Base-by-base conservation (phyloP, 2,888 invertebrate genomes). In the Harpalus rubripes region DNA sequence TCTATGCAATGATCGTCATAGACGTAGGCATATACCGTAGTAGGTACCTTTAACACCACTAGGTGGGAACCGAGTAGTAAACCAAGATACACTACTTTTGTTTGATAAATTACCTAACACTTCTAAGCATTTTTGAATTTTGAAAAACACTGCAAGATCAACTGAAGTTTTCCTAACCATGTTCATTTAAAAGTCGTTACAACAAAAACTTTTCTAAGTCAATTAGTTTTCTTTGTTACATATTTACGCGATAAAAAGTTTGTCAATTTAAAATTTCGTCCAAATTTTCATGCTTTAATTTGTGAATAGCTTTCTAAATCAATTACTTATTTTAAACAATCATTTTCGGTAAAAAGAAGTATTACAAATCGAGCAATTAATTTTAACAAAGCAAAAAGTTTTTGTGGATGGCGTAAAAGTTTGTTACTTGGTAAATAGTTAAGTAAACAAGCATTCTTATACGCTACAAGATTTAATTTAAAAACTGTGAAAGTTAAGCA, bases 131-230 rank as follows among this genome's bases (percentile, higher is more conserved):
- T 22, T 22, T 22, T 22, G 22, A 22, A 22, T 22, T 22, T 22
- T 22, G 22, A 22, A 22, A 22, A 32, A 32, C 32, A 32, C 5
- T 32, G 5, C 22, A 22, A 22, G 22, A 22, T 22, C 22, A 22
- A 22, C 0, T 6, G 4, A 32, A 32, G 32, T 32, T 32, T 22
- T 32, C 32, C 6, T 32, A 8, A 59, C 59, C 15, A 7, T 59
- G 59, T 59, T 59, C 15, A 59, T 59, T 59, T 59, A 59, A 59
- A 59, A 18, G 16, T 18, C 59, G 59, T 59, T 63, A 63, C 32
- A 68, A n/a, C 39, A 68, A 68, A 68, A 68, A 68, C n/a, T 68
- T 68, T 68, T 39, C n/a, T 68, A 68, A 68, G 68, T 68, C 68
- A 68, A 68, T 68, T 68, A 68, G 68, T 39, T 68, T 68, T 68